These are phyloP conservation scores for Trididemnum nubilum DNA, from an alignment of 23 tunicate species.

Conservation along the genomic window DNA sequence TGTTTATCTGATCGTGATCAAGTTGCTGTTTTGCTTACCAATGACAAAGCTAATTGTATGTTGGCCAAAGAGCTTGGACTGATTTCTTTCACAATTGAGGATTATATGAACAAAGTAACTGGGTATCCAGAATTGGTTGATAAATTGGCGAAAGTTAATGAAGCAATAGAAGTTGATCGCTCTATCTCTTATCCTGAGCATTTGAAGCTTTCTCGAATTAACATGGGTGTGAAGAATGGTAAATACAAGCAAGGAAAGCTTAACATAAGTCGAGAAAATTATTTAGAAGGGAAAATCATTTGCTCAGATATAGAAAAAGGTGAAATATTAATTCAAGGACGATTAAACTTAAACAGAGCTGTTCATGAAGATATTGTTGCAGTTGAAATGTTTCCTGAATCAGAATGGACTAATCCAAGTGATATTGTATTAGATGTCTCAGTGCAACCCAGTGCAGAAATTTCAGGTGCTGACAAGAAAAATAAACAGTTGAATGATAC, in stretches of 20 bases:
- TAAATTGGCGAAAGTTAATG: conserved; percentile 77
- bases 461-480: neutral
- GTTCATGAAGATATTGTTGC: conserved; percentile 96
- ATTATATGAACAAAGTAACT: conserved; percentile 65
- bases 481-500: neutral
- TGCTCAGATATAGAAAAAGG: conserved; percentile 53
- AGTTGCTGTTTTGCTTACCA: conserved; percentile 70
- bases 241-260: conserved; percentile 81
- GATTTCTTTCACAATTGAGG: conserved; percentile 52
- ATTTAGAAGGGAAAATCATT: conserved; percentile 74
- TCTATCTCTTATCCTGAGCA: conserved; percentile 79
- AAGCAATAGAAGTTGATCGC: conserved; percentile 78
- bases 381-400: conserved; percentile 68
- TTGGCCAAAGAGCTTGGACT: conserved; percentile 55
- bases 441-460: conserved; percentile 99
- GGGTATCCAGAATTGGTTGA: conserved; percentile 89
- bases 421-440: conserved; percentile 90
- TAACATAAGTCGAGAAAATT: conserved; percentile 81
- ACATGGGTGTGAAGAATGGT: conserved; percentile 69
- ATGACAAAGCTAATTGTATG: conserved; percentile 81
- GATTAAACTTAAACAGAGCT: conserved; percentile 85
- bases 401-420: conserved; percentile 89
- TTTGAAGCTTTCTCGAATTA: conserved; percentile 58
- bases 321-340: conserved; percentile 93
- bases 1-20: conserved; percentile 61